Conservation (phyloP, 1,140 invertebrate genomes). For the Thaumatotibia leucotreta region DNA sequence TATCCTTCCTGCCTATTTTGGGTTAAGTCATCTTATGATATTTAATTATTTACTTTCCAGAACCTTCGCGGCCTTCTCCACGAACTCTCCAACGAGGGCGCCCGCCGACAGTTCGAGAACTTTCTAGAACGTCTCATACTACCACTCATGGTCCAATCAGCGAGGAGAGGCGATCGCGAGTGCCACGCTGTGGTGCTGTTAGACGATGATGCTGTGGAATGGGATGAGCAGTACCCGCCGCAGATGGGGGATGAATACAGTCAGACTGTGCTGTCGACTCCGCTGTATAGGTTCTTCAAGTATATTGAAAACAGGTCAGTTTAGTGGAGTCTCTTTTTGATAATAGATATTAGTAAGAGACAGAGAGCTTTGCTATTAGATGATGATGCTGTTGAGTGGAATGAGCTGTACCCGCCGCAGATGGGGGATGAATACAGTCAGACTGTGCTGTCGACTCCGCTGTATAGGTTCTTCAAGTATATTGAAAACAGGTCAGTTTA, state of each 20-base stretch:
- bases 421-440: slow-evolving; percentile 99
- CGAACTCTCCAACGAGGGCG: slow-evolving; percentile 99
- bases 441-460: slow-evolving; percentile 88
- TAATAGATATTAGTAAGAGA: too few species aligned
- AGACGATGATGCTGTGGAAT: slow-evolving; percentile 98
- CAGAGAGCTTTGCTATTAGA: too few species aligned
- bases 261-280: slow-evolving; percentile 90
- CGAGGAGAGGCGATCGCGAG: slow-evolving; percentile 92
- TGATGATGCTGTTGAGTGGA: not conserved
- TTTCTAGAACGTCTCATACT: slow-evolving; percentile 97
- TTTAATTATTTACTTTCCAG: slow-evolving; percentile 23
- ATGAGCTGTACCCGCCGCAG: slow-evolving; percentile 97
- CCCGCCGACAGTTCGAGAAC: slow-evolving; percentile 95
- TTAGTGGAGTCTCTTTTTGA: too few species aligned
- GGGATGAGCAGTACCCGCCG: slow-evolving; percentile 99
- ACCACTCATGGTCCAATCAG: slow-evolving; percentile 95
- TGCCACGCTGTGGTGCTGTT: slow-evolving; percentile 96
- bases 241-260: slow-evolving; percentile 99
- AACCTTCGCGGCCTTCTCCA: slow-evolving; percentile 94
- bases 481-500: slow-evolving; percentile 93
- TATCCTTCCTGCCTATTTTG: too few species aligned
- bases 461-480: slow-evolving; percentile 99
- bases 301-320: slow-evolving; percentile 96
- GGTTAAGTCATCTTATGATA: too few species aligned
- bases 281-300: slow-evolving; percentile 98